Evolutionary conservation across 1,140 invertebrate genomes (phyloP).

Genomic region (Vanessa tameamea): DNA sequence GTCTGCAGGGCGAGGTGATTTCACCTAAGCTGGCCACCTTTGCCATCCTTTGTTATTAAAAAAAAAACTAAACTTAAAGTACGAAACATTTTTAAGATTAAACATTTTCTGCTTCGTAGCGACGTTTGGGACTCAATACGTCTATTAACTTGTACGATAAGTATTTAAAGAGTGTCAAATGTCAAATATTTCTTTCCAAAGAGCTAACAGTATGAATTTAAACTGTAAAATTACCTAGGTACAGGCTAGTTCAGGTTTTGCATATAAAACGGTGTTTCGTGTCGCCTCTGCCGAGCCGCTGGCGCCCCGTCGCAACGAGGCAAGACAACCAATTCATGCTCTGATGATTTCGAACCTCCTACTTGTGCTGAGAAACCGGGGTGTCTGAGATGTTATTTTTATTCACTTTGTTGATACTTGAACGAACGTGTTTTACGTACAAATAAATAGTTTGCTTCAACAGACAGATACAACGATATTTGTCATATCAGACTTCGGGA

Average conservation of each 20-base stretch:
- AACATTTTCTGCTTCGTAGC: too few relatives aligned
- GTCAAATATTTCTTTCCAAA: constrained; percentile 15
- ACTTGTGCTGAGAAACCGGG: background rate
- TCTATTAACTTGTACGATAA: constrained; percentile 7
- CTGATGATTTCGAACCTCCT: background rate
- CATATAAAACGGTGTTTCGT: constrained; percentile 24
- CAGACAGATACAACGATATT: background rate
- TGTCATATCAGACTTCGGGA: too few relatives aligned
- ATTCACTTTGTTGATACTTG: background rate
- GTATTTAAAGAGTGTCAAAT: constrained; percentile 26
- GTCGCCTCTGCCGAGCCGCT: constrained; percentile 8
- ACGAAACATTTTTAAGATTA: too few relatives aligned
- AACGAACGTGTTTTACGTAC: background rate
- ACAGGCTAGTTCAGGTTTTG: constrained; percentile 27
- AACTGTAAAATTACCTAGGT: constrained; percentile 19
- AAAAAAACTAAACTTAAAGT: too few relatives aligned
- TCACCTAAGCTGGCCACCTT: too few relatives aligned
- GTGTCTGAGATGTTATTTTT: background rate
- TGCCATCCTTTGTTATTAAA: too few relatives aligned
- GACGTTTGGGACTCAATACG: background rate
- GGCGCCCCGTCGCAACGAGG: background rate
- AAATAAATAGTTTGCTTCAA: background rate
- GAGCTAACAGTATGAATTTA: constrained; percentile 19
- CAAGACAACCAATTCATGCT: constrained; percentile 4
- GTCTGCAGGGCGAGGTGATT: too few relatives aligned